Evolutionary conservation across 2,797 vertebrate species (phyloP), one percentile per base, ranked within the genome.

Genomic region (Anguilla obscura): DNA sequence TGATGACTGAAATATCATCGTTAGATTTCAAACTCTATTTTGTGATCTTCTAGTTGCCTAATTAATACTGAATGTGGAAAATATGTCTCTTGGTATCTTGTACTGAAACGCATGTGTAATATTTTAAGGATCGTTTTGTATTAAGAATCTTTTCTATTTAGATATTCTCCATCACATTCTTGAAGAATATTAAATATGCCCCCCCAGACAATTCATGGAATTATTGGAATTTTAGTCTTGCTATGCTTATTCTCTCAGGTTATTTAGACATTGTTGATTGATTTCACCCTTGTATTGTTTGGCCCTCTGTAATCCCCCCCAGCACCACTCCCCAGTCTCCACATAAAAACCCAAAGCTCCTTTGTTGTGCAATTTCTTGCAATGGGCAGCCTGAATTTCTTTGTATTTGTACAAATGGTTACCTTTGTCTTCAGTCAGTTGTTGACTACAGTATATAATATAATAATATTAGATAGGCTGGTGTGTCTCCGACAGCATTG

Each of bases 261-360:
- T 33, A 74, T 30, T 9, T 74, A 16, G 36, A 74, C 30, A 74
- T 74, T 14, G 33, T 33, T 33, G 69, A 69, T 58, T 58, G 56
- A 18, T 58, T 58, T 16, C 3, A 16, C 56, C 56, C 56, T 54
- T 54, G 40, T 45, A 54, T 10, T 14, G 16, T 24, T 21, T 63
- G 60, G 60, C 24, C 60, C 60, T 18, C 94, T 95, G 93, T 91
- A 92, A 92, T 91, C 91, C 90, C 45, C n/a, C 90, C 40, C 24
- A 45, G 24, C 45, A 45, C 40, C 82, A 45, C 82, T 50, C 12
- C 40, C 48, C 16, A 0, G 24, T 27, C 82, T 90, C 89, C 94
- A 30, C 66, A 30, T 27, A n/a, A 18, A 63, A 14, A 7, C 63
- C 63, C n/a, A n/a, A 45, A 1, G 36, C 21, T 50, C 40, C 56